Base-by-base conservation (phyloP, 1,140 invertebrate species). In the Paramacrobiotus metropolitanus region DNA sequence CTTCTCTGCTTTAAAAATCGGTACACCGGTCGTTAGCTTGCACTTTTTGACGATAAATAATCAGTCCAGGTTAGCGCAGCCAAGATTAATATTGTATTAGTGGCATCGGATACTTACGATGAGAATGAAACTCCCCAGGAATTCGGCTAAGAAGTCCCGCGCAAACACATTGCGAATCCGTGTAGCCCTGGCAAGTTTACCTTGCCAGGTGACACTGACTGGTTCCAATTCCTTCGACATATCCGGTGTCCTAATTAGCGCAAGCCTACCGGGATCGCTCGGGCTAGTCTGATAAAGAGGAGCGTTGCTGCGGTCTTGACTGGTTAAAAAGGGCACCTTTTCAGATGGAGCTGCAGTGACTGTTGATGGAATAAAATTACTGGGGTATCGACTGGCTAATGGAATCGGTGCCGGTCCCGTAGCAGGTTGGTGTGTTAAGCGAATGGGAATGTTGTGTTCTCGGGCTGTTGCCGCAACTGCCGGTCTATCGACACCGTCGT, bases 121-220 rank as follows among this genome's bases (percentile, higher is more conserved):
- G 2, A 77, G 68, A 21, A 77, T 68, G 64, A 77, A 77, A 29
- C 77, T 78, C 55, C 76, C 76, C 24, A 75, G 65, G 60, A 77
- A 72, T 66, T 77, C 76, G 2, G 76, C 71, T 4, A 77, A 63
- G 44, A 72, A 68, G 62, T 77, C 71, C 30, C 75, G 63, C 2
- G 70, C 34, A 1, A 68, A 59, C 18, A 64, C 30, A 45, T 67
- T 68, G 15, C 15, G 24, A 24, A 55, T 20, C 15, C 24, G 48
- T 9, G 48, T 55, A 24, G 48, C 24, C 4, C 48, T 15, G 24
- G 48, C 48, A 4, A 55, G 48, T 24, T 55, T 55, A 24, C 28
- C 9, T 4, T 24, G 48, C 48, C 48, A 55, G 15, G 15, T 24
- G 15, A 24, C 24, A 24, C 48, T 15, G 24, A 9, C 48, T n/a